Conservation (phyloP, 2,888 invertebrate genomes). For the Auanema sp. region DNA sequence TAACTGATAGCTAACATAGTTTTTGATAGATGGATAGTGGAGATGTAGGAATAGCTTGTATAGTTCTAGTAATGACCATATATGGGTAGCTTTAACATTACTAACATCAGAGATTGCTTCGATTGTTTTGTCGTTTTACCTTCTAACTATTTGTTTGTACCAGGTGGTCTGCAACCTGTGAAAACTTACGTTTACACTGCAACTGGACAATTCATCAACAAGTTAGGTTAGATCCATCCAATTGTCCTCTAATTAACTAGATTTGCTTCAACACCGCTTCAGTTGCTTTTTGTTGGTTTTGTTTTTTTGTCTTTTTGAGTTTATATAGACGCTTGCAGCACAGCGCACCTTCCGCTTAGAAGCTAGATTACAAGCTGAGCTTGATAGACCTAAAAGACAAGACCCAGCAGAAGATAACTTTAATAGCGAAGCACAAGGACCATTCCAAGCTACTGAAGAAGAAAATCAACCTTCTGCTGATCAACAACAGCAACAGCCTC, state of each 20-base stretch:
- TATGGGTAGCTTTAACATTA: too few relatives aligned
- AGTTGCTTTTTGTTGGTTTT: not conserved
- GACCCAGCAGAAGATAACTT: conserved; percentile 12
- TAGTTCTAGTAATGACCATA: too few relatives aligned
- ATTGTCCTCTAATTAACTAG: not conserved
- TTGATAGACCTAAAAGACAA: conserved; percentile 34
- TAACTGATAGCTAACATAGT: too few relatives aligned
- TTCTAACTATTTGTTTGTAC: too few relatives aligned
- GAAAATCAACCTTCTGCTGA: conserved; percentile 1
- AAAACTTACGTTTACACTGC: conserved; percentile 46
- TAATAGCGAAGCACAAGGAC: conserved; percentile 5
- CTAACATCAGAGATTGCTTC: too few relatives aligned
- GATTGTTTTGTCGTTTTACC: too few relatives aligned
- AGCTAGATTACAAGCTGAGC: conserved; percentile 37
- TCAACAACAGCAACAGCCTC: conserved; percentile 5
- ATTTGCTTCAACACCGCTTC: not conserved
- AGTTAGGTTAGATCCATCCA: conserved; percentile 23
- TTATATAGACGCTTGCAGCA: conserved; percentile 22
- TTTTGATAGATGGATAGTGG: too few relatives aligned
- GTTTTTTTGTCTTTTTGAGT: not conserved
- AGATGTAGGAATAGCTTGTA: too few relatives aligned
- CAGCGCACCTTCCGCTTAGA: conserved; percentile 28
- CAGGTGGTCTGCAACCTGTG: conserved; percentile 28
- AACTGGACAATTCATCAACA: conserved; percentile 37
- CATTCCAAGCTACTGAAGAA: conserved; percentile 6